phyloP scores from a whole-genome alignment of 2,113 vertebrate species.

The Ailurus styani region DNA sequence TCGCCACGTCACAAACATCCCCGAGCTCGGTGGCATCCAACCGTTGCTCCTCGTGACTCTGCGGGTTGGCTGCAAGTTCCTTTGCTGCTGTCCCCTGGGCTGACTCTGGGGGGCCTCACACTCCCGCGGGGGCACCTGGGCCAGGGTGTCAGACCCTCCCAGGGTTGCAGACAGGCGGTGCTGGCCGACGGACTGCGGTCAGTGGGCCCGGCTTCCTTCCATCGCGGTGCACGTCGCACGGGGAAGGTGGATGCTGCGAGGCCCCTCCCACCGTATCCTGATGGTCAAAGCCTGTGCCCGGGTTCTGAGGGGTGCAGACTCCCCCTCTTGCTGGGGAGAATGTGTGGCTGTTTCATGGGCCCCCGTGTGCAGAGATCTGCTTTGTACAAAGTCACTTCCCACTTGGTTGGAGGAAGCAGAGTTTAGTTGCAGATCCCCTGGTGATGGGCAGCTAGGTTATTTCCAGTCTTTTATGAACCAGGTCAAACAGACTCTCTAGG shows the following conservation, averaged over 20 bases:
- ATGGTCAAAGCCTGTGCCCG: no score
- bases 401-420: neutral
- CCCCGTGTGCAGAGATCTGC: neutral
- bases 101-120: neutral
- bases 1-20: neutral
- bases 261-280: no score
- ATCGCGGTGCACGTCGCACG: neutral
- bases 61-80: neutral
- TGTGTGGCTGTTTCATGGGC: fast-evolving
- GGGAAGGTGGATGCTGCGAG: no score
- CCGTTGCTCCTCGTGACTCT: neutral
- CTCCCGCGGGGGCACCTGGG: fast-evolving
- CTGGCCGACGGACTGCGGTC: neutral
- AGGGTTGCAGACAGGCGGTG: neutral
- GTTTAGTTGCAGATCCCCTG: neutral
- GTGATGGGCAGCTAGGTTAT: neutral
- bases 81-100: neutral
- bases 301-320: no score
- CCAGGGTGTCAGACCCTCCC: neutral
- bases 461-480: neutral
- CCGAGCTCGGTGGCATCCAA: neutral
- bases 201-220: neutral
- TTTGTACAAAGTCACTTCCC: neutral
- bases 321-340: neutral
- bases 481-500: neutral